A percentile compares a stretch with the other conserved stretches of the same genome.
These are phyloP conservation scores for Drosophila tani DNA, from an alignment of 1,140 invertebrate genomes.

Conservation along the genomic window DNA sequence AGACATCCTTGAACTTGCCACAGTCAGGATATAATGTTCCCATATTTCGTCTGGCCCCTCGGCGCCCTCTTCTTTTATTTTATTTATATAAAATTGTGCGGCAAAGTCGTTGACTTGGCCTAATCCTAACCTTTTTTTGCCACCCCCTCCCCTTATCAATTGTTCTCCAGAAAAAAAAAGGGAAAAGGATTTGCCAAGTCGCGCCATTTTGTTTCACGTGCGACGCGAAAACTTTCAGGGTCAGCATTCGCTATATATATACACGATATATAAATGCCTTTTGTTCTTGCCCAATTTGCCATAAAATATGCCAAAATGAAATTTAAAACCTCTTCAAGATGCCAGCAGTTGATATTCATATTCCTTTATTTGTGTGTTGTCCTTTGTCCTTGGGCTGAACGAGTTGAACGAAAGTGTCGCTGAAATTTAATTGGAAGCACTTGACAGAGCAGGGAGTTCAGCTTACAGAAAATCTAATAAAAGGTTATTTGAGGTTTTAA, in stretches of 20 bases:
- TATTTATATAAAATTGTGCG: conserved; percentile 59
- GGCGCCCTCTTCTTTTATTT: conserved; percentile 16
- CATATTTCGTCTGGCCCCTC: conserved; percentile 71
- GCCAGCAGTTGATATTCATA: conserved; percentile 15
- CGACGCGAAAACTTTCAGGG: conserved; percentile 43
- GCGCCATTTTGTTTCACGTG: conserved; percentile 58
- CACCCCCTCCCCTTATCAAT: conserved; percentile 17
- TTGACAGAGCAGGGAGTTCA: not conserved
- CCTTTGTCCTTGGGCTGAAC: not conserved
- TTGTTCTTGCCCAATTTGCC: conserved; percentile 47
- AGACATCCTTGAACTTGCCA: conserved; percentile 79
- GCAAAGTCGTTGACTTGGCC: conserved; percentile 48
- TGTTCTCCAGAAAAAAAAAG: conserved; percentile 19
- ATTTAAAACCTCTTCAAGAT: conserved; percentile 44
- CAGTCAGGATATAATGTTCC: conserved; percentile 73
- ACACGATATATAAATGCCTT: conserved; percentile 5
- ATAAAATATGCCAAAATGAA: conserved; percentile 43
- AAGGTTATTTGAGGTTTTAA: too few species aligned
- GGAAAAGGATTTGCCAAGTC: conserved; percentile 47
- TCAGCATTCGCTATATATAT: conserved; percentile 17
- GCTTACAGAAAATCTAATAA: too few species aligned
- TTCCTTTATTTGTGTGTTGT: conserved; percentile 9
- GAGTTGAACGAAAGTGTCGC: conserved; percentile 1
- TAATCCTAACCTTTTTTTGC: conserved; percentile 26
- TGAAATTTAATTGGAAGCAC: conserved; percentile 16